phyloP scores from a whole-genome alignment of 2,797 vertebrate genomes.

The Discoglossus pictus region DNA sequence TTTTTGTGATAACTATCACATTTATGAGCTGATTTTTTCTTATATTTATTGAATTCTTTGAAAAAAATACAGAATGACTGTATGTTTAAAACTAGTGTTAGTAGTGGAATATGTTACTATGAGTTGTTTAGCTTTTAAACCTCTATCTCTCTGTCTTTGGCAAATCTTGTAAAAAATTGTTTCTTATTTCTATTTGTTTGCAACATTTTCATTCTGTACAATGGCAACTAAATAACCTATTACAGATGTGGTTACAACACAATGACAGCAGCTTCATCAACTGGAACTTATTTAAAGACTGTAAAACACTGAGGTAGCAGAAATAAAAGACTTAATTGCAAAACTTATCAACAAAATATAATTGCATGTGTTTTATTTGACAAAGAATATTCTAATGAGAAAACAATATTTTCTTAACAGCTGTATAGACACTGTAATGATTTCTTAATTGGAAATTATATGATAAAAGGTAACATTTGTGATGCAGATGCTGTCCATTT shows the following conservation, averaged over 20 bases:
- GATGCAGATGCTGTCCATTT: no score
- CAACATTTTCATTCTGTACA: neutral
- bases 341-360: constrained; percentile 19
- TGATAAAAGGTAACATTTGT: constrained; percentile 6
- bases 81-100: constrained; percentile 9
- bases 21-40: constrained; percentile 23
- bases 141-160: no score
- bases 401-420: constrained; percentile 13
- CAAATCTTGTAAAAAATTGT: no score
- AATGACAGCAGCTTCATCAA: constrained; percentile 2
- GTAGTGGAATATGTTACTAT: constrained; percentile 5
- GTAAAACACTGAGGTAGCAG: constrained; percentile 2
- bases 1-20: no score
- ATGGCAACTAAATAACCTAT: neutral
- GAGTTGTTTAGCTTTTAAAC: neutral
- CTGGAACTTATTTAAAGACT: constrained; percentile 11
- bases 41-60: constrained; percentile 15
- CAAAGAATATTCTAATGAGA: constrained; percentile 22
- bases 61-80: constrained; percentile 9
- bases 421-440: constrained; percentile 18
- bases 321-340: constrained; percentile 23
- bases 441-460: constrained; percentile 10
- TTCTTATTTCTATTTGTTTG: no score
- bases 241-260: neutral
- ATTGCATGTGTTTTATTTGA: constrained; percentile 2